Base-by-base conservation (phyloP, 2,113 vertebrate species). In the Rostratula benghalensis region DNA sequence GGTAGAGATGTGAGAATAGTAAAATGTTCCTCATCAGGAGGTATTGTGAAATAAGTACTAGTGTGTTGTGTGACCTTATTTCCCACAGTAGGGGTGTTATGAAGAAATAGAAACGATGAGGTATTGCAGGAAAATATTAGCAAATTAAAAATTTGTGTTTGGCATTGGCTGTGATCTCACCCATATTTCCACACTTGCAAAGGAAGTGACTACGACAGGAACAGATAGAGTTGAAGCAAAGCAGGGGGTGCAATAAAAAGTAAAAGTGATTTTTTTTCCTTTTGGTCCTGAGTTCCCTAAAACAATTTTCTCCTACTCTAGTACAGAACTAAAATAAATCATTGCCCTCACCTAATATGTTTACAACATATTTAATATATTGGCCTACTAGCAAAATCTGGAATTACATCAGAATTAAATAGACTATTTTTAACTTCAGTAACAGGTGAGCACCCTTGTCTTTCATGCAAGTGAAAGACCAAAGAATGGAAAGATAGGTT, bases 21-120 rank as follows among this genome's bases (percentile, higher is more conserved):
- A 96, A 96, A 96, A 94, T 87, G 86, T 77, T 91, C 87, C 95
- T 97, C 92, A 97, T 96, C 95, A 95, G 93, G 89, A 93, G 93
- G 90, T 87, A 96, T 95, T 96, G 93, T 93, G 94, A 96, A 96
- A 93, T 87, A 96, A 93, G 75, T 86, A 96, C 91, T 31, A 27
- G 64, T 94, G 73, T 93, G 87, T 80, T 94, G 90, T 90, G 92
- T 94, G 94, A 94, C 68, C 94, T 94, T 96, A 93, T 97, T 97
- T 96, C 97, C 92, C 95, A 69, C 94, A 94, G 94, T 88, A 92
- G 84, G 94, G 77, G 84, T 95, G 92, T 87, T 89, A 48, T 11
- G 87, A 87, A 90, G 84, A 92, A 95, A 95, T 65, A 76, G 81
- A 88, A 90, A 90, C 0, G 48, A 79, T 82, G 83, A 95, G 65